A percentile compares a stretch with the other conserved stretches of the same genome.
These are phyloP conservation scores for Tenthredo notha DNA, from an alignment of 2,888 invertebrate species.

Conservation along the genomic window DNA sequence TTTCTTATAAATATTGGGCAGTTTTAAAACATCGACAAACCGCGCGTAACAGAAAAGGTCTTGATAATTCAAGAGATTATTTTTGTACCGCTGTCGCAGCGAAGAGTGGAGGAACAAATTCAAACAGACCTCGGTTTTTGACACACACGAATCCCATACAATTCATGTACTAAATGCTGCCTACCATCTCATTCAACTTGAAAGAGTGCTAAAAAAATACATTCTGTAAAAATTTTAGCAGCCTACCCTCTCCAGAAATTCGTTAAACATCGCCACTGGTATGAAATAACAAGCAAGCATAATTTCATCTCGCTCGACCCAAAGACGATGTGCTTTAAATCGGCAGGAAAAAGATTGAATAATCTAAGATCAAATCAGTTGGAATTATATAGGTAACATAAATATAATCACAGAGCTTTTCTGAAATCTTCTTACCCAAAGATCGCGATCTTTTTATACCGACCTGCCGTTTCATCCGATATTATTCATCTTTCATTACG, in stretches of 20 bases:
- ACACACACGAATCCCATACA: slow-evolving; percentile 16
- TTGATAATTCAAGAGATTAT: background rate
- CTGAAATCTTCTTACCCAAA: background rate
- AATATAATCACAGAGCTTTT: background rate
- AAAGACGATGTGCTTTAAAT: background rate
- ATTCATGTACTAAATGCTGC: slow-evolving; percentile 20
- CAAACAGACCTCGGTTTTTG: background rate
- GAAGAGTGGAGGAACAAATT: slow-evolving; percentile 4
- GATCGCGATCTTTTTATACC: background rate
- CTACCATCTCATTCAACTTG: slow-evolving; percentile 14
- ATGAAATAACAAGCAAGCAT: background rate
- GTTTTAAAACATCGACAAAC: background rate
- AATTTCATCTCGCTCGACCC: background rate
- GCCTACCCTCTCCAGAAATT: background rate
- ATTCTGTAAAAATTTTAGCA: background rate
- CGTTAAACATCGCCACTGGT: background rate
- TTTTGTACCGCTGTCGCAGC: background rate
- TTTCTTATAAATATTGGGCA: background rate
- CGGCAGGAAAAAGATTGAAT: background rate
- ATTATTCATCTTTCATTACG: background rate
- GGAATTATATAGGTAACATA: background rate
- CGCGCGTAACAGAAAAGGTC: background rate
- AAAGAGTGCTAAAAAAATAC: slow-evolving; percentile 9
- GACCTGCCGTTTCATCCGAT: background rate
- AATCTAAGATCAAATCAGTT: background rate